Evolutionary conservation across 2,888 invertebrate species (phyloP), one percentile per base, ranked within the genome.

Genomic region (Harpalus rufipes): DNA sequence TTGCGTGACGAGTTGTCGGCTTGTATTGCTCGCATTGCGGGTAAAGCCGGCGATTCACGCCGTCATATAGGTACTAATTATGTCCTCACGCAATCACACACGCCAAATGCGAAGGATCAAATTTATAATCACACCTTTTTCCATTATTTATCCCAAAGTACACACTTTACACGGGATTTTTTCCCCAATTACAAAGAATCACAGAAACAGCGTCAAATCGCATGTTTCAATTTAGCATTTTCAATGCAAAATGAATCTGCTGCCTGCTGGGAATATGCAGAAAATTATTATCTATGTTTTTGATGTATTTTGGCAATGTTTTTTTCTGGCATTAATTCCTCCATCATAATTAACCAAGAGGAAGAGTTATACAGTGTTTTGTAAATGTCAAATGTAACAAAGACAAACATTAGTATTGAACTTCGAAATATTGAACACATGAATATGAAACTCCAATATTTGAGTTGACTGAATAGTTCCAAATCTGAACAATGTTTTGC

Each of bases 1-100:
- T 74, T 74, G 74, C 44, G 18, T 74, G 72, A 72, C 72, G 63
- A 12, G 12, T 25, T 63, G 63, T 18, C 63, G 21, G 63, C 25
- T 63, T 25, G 3, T 12, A 63, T 63, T 25, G 2, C 25, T 63
- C 25, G 3, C 10, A 63, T 25, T 63, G 2, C 25, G 6, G 25
- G 16, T 25, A 63, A 63, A 59, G 16, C 63, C 63, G 8, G 10
- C 12, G 63, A 63, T 25, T 63, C 25, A n/a, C 12, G 10, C 10
- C 63, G 14, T 63, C 25, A 63, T 63, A 25, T n/a, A n/a, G n/a
- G n/a, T n/a, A 12, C 12, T 68, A 39, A 68, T 68, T 68, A 68
- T 63, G 10, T 25, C 25, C 7, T 25, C 59, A 18, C 59, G 59
- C 21, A 18, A 21, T 63, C 59, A 61, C 12, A 51, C 44, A 51